A percentile compares a stretch with the other conserved stretches of the same genome.
Conservation (phyloP, 2,113 vertebrate species). For the human region DNA sequence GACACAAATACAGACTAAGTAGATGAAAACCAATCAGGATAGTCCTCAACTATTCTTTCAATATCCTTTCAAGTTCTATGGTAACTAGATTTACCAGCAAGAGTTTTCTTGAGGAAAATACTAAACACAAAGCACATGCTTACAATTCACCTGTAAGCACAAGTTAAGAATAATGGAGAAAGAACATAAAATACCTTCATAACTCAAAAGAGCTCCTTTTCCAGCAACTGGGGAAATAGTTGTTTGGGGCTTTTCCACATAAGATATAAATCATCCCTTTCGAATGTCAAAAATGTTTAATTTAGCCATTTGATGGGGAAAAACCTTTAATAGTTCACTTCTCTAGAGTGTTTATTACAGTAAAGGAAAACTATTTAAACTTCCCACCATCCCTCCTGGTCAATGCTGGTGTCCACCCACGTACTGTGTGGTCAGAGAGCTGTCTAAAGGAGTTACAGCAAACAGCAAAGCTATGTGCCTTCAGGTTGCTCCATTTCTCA, state of each 20-base stretch:
- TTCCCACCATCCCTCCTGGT: background rate
- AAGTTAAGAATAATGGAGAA: background rate
- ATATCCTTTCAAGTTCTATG: background rate
- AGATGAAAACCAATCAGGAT: background rate
- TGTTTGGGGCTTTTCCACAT: background rate
- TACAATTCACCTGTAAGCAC: background rate
- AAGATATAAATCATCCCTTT: background rate
- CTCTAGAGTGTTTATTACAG: background rate
- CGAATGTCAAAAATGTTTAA: constrained; percentile 26
- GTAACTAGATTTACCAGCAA: constrained; percentile 17
- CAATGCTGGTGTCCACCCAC: background rate
- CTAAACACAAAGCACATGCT: background rate
- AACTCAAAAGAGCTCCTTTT: constrained; percentile 41
- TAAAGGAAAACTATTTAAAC: background rate
- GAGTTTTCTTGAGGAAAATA: constrained; percentile 33
- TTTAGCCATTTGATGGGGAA: background rate
- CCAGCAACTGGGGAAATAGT: background rate
- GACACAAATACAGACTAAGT: background rate
- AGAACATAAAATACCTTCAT: constrained; percentile 29
- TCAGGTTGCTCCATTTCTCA: background rate
- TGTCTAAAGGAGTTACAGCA: background rate
- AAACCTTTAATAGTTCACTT: background rate
- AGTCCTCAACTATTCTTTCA: background rate
- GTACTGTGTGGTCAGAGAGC: background rate
- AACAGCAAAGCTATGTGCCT: background rate